phyloP scores from a whole-genome alignment of 1,140 invertebrate species.

The Euborellia annulipes region DNA sequence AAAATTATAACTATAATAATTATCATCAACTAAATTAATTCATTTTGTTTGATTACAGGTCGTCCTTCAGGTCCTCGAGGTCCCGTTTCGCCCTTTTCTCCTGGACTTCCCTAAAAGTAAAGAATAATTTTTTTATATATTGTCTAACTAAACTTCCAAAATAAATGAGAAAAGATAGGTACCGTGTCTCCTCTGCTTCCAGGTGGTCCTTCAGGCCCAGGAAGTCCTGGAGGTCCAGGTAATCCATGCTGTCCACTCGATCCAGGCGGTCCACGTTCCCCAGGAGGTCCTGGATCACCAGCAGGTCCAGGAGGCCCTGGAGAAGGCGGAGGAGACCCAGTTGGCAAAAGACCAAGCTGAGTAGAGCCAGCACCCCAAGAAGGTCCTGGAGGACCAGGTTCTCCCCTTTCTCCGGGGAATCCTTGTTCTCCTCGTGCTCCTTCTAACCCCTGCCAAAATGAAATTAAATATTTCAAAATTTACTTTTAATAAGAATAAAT shows the following conservation, averaged over 20 bases:
- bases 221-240: slow-evolving; percentile 18
- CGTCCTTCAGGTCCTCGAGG: slow-evolving; percentile 22
- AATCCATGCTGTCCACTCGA: slow-evolving; percentile 32
- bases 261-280: slow-evolving; percentile 19
- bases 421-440: slow-evolving; percentile 27
- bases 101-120: slow-evolving; percentile 20
- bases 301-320: slow-evolving; percentile 19
- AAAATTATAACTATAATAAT: slow-evolving; percentile 1
- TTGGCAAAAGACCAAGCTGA: slow-evolving; percentile 15
- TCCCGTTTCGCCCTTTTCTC: slow-evolving; percentile 23
- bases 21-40: background rate
- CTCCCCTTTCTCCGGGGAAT: slow-evolving; percentile 25
- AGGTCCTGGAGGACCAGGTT: slow-evolving; percentile 22
- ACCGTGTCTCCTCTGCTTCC: slow-evolving; percentile 18
- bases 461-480: no score
- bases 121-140: no score
- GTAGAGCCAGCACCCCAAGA: slow-evolving; percentile 19
- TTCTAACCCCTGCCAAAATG: slow-evolving; percentile 13
- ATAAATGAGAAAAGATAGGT: no score
- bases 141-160: no score
- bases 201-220: slow-evolving; percentile 21
- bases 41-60: no score
- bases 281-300: slow-evolving; percentile 22
- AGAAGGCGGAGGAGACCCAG: slow-evolving; percentile 1
- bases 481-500: no score